A percentile compares a stretch with the other conserved stretches of the same genome.
Evolutionary conservation across 1,140 invertebrate genomes (phyloP).

Genomic region (Halotydeus destructor): DNA sequence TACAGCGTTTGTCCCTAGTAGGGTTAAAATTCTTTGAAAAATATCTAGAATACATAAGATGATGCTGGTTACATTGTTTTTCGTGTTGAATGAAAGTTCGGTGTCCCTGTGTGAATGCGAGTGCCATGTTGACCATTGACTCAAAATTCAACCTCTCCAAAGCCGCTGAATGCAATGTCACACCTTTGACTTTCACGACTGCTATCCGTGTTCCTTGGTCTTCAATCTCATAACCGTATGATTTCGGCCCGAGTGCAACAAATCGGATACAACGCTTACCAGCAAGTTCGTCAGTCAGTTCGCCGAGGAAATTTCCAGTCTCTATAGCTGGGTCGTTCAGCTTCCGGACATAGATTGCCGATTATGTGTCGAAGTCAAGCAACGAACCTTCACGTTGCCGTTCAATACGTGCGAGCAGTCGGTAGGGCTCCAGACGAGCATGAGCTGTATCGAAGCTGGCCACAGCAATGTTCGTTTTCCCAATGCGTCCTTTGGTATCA

Average conservation of each 20-base stretch:
- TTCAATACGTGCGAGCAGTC: constrained; percentile 21
- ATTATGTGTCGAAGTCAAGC: constrained; percentile 27
- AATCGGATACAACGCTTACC: neutral
- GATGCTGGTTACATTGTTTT: too few relatives aligned
- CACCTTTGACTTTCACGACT: constrained; percentile 1
- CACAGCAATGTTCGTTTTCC: constrained; percentile 21
- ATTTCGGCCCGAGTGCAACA: constrained; percentile 2
- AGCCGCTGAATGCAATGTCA: too few relatives aligned
- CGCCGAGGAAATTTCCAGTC: constrained; percentile 6
- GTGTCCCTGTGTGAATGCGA: too few relatives aligned
- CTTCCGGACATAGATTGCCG: constrained; percentile 18
- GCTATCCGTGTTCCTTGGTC: neutral
- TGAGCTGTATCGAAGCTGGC: constrained; percentile 24
- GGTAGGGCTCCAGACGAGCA: constrained; percentile 24
- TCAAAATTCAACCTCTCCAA: too few relatives aligned
- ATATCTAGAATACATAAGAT: too few relatives aligned
- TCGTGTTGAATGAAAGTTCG: too few relatives aligned
- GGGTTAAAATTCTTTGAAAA: too few relatives aligned
- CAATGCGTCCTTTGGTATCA: neutral
- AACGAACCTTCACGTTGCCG: constrained; percentile 8
- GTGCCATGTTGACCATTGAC: too few relatives aligned
- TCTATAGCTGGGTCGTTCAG: constrained; percentile 9
- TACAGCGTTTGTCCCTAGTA: too few relatives aligned
- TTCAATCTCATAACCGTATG: constrained; percentile 5
- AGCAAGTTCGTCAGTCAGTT: constrained; percentile 8